A percentile compares a stretch with the other conserved stretches of the same genome.
Conservation (phyloP, 1,140 invertebrate species). For the Sinonovacula constricta region DNA sequence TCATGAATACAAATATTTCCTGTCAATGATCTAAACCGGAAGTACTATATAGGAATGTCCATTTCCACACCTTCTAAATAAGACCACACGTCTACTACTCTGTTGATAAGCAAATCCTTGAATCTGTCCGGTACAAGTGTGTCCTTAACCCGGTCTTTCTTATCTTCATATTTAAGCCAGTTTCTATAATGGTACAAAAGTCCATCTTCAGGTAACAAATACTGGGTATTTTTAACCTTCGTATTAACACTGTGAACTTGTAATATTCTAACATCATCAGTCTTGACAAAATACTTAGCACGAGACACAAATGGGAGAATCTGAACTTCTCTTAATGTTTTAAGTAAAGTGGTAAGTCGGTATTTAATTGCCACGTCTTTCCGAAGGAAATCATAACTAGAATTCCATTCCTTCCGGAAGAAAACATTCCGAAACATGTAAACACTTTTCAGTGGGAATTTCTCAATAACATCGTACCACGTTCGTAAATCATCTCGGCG, state of each 20-base stretch:
- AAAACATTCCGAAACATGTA: slow-evolving; percentile 29
- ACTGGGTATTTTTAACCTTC: not conserved
- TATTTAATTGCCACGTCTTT: slow-evolving; percentile 3
- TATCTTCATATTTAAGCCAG: too few species aligned
- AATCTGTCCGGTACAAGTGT: too few species aligned
- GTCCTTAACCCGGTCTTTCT: too few species aligned
- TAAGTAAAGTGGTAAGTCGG: slow-evolving; percentile 20
- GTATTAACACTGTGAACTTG: slow-evolving; percentile 16
- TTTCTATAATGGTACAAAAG: slow-evolving; percentile 40
- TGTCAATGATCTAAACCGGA: too few species aligned
- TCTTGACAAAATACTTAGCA: slow-evolving; percentile 30
- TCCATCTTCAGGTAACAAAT: not conserved
- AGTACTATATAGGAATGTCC: too few species aligned
- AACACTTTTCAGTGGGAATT: not conserved
- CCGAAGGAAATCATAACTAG: not conserved
- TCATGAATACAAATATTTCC: too few species aligned
- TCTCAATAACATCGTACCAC: slow-evolving; percentile 12
- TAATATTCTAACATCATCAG: not conserved
- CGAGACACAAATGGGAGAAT: not conserved
- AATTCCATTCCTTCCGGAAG: slow-evolving; percentile 29
- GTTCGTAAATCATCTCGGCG: not conserved
- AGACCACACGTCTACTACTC: too few species aligned
- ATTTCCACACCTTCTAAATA: too few species aligned
- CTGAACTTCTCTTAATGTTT: slow-evolving; percentile 3
- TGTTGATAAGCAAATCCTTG: too few species aligned